Evolutionary conservation across 1,140 invertebrate species (phyloP), one percentile per base, ranked within the genome.

Genomic region (Achroia grisella): DNA sequence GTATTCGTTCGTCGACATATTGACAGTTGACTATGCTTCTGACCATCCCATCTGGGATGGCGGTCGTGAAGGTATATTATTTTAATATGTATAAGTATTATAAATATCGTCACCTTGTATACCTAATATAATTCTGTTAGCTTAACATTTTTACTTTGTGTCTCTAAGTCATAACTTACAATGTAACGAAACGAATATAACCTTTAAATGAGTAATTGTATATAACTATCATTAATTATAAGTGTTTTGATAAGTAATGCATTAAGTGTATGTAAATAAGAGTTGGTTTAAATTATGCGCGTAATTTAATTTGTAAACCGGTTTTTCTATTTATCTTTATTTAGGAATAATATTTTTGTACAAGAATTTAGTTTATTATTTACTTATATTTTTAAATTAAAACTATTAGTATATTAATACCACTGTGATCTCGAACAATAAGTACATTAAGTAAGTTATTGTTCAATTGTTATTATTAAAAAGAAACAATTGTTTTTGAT

Each of bases 361-460:
- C 6, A 23, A 23, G n/a, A 10, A 31, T 29, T 29, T 31, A 17
- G n/a, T 17, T 0, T 37, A 4, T 13, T 15, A 17, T 10, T 17
- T n/a, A n/a, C n/a, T n/a, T n/a, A n/a, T n/a, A n/a, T n/a, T n/a
- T n/a, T n/a, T 37, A 37, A 37, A 15, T 37, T 37, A 17, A 17
- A 34, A 12, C 23, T 43, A 43, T 23, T 6, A 43, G 41, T 29
- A 51, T 23, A 23, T 23, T 23, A 23, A 23, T 23, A 23, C n/a
- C 40, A 31, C 61, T 64, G 58, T 68, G 65, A 68, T 68, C 61
- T 68, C 65, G 61, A 56, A 39, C 58, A 62, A 64, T 68, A 68
- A 68, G 65, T 68, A 56, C 65, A 6, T 14, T n/a, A 31, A 9
- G 64, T 64, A 68, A 68, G 61, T 68, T 68, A 68, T 64, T 64